Percentiles rank a stretch among this genome's conserved stretches.
Conservation (phyloP, 2,888 invertebrate species). For the Cephus rjabovi region DNA sequence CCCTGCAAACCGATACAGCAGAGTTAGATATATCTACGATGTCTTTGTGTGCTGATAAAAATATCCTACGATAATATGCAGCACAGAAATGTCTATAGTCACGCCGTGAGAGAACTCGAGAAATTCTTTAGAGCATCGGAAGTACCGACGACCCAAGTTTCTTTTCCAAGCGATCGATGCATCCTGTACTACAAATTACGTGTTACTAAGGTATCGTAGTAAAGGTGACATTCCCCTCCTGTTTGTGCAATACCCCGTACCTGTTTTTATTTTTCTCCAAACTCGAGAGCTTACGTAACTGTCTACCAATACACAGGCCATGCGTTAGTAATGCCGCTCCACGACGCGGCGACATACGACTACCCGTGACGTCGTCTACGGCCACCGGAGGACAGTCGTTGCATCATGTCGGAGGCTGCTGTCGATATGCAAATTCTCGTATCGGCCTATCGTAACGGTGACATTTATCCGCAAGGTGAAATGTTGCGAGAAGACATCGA, state of each 20-base stretch:
- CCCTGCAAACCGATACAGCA: neutral
- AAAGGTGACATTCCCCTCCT: neutral
- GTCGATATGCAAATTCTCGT: conserved; percentile 5
- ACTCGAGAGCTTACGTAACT: neutral
- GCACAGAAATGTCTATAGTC: neutral
- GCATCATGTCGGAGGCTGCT: neutral
- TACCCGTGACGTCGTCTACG: neutral
- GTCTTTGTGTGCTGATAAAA: neutral
- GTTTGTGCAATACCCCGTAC: neutral
- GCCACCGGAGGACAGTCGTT: neutral
- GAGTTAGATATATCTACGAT: neutral
- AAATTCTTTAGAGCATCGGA: neutral
- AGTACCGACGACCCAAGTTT: neutral
- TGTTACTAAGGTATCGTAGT: neutral
- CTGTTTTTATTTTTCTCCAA: neutral
- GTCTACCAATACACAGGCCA: neutral
- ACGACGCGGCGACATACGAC: neutral
- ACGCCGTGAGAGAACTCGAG: neutral
- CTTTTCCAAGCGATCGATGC: neutral
- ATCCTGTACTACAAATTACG: neutral
- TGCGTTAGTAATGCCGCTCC: neutral
- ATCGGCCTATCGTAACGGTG: neutral
- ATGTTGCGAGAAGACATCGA: neutral
- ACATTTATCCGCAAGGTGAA: conserved; percentile 7
- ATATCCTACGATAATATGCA: neutral